These are phyloP conservation scores for Odontothrips loti DNA, from an alignment of 2,888 invertebrate species.

Conservation along the genomic window DNA sequence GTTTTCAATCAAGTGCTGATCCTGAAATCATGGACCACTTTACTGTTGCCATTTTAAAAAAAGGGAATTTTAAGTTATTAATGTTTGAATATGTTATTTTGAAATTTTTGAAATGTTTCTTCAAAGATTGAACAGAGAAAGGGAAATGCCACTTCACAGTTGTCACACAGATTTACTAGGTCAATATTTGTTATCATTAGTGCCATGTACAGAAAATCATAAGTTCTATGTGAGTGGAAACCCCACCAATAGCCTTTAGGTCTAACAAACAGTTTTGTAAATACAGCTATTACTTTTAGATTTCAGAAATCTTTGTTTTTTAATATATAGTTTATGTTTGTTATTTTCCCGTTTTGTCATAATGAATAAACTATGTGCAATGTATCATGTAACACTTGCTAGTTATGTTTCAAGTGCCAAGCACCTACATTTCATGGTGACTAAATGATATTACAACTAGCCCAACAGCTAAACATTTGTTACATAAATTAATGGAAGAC, in stretches of 20 bases:
- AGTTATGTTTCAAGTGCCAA: not conserved
- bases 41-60: too few species aligned
- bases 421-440: not conserved
- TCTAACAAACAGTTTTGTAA: constrained; percentile 23
- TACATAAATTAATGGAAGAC: too few species aligned
- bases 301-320: constrained; percentile 27
- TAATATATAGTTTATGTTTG: constrained; percentile 27
- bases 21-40: too few species aligned
- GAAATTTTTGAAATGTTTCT: too few species aligned
- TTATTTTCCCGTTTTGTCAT: constrained; percentile 26
- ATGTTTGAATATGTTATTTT: too few species aligned
- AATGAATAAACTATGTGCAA: constrained; percentile 26
- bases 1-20: too few species aligned
- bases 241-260: constrained; percentile 15
- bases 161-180: constrained; percentile 20
- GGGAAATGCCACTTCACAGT: constrained; percentile 13
- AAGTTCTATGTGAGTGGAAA: constrained; percentile 24
- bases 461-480: not conserved
- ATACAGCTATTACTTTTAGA: constrained; percentile 18
- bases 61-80: too few species aligned
- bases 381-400: constrained; percentile 12
- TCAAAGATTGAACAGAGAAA: not conserved
- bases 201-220: constrained; percentile 19
- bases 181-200: constrained; percentile 27
- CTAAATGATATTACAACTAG: not conserved